phyloP scores from a whole-genome alignment of 2,797 vertebrate species.

The Cyprinella venusta region DNA sequence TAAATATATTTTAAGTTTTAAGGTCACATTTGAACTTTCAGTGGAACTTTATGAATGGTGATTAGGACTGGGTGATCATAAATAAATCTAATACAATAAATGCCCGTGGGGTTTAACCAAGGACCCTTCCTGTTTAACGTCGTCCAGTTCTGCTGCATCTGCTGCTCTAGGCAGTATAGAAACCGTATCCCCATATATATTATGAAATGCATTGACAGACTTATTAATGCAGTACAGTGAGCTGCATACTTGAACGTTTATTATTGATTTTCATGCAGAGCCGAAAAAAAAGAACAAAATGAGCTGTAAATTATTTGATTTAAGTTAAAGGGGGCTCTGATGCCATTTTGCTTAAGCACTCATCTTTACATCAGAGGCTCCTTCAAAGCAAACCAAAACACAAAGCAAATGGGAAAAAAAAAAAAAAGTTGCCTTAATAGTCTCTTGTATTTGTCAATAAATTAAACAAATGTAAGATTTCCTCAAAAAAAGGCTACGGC shows the following conservation, averaged over 20 bases:
- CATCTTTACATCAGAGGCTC: not conserved
- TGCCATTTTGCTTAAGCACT: not conserved
- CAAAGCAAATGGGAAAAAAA: not conserved
- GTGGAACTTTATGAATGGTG: not conserved
- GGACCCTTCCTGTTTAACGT: not conserved
- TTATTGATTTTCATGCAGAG: conserved; percentile 1
- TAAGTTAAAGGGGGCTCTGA: not conserved
- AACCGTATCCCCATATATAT: not conserved
- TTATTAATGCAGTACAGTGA: not conserved
- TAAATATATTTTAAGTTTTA: not conserved
- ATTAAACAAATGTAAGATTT: not conserved
- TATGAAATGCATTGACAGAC: not conserved
- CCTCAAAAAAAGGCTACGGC: not conserved
- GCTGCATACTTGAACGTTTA: not conserved
- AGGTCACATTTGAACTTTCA: not conserved
- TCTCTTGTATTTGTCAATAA: not conserved
- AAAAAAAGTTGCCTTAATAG: not conserved
- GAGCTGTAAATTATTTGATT: not conserved
- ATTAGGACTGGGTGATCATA: not conserved
- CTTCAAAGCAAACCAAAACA: not conserved
- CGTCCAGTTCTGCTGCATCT: not conserved
- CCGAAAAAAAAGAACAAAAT: not conserved
- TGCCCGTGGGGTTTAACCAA: not conserved
- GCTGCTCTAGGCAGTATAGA: not conserved
- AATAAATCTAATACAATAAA: not conserved